These are phyloP conservation scores for Oostethus manadensis DNA, from an alignment of 2,113 vertebrate species.

Conservation along the genomic window DNA sequence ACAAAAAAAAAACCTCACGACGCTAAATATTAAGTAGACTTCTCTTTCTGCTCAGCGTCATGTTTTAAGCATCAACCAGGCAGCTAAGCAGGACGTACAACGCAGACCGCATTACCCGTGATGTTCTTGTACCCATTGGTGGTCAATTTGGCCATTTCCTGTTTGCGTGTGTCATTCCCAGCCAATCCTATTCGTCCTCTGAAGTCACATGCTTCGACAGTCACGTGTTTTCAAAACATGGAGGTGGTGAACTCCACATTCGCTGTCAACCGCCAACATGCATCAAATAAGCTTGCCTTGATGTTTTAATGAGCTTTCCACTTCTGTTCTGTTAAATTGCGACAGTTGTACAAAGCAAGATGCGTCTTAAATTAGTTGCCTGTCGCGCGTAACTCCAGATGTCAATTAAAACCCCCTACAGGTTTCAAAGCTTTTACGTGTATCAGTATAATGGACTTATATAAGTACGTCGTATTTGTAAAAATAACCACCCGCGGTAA, in stretches of 20 bases:
- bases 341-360: no score
- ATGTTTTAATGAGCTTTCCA: no score
- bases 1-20: not conserved
- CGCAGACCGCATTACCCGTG: constrained; percentile 19
- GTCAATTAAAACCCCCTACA: no score
- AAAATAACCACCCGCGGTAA: no score
- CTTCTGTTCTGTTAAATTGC: no score
- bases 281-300: not conserved
- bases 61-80: constrained; percentile 15
- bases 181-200: not conserved
- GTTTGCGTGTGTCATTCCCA: not conserved
- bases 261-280: not conserved
- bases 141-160: not conserved
- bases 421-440: no score
- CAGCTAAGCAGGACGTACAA: constrained; percentile 31
- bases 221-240: constrained; percentile 3
- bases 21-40: not conserved
- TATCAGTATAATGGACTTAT: no score
- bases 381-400: no score
- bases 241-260: not conserved
- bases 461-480: no score
- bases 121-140: not conserved
- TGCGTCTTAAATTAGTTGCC: no score
- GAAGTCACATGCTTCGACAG: not conserved
- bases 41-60: not conserved